Conservation (phyloP, 2,888 invertebrate genomes). For the Alloplasta piceator region DNA sequence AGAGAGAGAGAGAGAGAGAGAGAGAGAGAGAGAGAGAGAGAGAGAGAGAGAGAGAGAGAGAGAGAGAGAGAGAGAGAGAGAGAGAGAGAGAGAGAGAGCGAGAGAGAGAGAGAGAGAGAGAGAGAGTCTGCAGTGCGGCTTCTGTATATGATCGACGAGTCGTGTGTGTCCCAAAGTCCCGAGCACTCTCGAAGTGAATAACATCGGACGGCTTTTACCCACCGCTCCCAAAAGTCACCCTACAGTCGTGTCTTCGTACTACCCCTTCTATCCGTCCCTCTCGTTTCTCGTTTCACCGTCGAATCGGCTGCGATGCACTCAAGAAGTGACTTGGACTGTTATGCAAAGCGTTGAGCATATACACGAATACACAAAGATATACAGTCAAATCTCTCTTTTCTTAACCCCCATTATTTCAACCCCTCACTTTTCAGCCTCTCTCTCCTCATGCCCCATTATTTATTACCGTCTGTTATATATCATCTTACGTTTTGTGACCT, state of each 20-base stretch:
- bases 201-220: conserved; percentile 65
- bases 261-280: conserved; percentile 16
- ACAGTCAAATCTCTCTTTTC: no score
- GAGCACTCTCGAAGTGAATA: conserved; percentile 60
- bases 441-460: no score
- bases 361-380: neutral
- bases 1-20: conserved; percentile 32
- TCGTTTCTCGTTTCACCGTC: conserved; percentile 60
- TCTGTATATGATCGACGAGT: conserved; percentile 60
- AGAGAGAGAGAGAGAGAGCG: conserved; percentile 8
- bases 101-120: conserved; percentile 23
- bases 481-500: no score
- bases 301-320: conserved; percentile 57
- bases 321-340: conserved; percentile 63
- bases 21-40: conserved; percentile 26
- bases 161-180: conserved; percentile 56
- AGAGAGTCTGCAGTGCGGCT: conserved; percentile 38
- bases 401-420: no score
- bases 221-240: conserved; percentile 18
- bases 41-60: conserved; percentile 32
- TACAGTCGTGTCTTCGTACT: conserved; percentile 20
- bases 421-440: no score
- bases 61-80: conserved; percentile 32
- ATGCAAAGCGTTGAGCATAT: conserved; percentile 64
- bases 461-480: no score